Evolutionary conservation across 2,888 invertebrate genomes (phyloP).

Genomic region (Pollenia angustigena): DNA sequence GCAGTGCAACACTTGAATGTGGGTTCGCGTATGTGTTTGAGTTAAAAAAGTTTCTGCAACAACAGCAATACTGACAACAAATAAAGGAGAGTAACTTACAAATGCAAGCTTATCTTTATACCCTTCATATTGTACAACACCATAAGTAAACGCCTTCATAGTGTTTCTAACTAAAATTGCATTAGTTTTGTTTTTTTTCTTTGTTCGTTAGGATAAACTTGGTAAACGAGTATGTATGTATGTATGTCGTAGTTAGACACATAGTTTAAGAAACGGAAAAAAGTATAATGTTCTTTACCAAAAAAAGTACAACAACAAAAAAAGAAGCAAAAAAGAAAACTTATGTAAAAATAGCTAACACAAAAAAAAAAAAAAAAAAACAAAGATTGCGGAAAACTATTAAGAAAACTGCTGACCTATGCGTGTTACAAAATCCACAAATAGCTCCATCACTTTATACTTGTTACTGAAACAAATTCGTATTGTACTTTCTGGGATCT

Average conservation of each 20-base stretch:
- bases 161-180: slow-evolving; percentile 72
- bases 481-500: neutral
- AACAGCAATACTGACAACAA: slow-evolving; percentile 11
- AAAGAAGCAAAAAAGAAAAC: slow-evolving; percentile 11
- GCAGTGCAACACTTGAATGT: neutral
- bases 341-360: slow-evolving; percentile 35
- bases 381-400: slow-evolving; percentile 58
- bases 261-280: slow-evolving; percentile 34
- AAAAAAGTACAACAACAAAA: slow-evolving; percentile 4
- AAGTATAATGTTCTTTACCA: slow-evolving; percentile 27
- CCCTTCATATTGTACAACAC: slow-evolving; percentile 59
- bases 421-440: slow-evolving; percentile 71
- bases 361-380: slow-evolving; percentile 40
- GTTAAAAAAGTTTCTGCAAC: slow-evolving; percentile 31
- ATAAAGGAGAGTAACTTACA: slow-evolving; percentile 36
- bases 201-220: slow-evolving; percentile 44
- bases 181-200: slow-evolving; percentile 60
- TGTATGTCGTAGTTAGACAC: neutral
- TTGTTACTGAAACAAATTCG: slow-evolving; percentile 51
- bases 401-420: slow-evolving; percentile 73
- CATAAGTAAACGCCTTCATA: slow-evolving; percentile 71
- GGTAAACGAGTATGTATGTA: slow-evolving; percentile 23
- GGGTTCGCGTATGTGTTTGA: slow-evolving; percentile 6
- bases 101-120: slow-evolving; percentile 64
- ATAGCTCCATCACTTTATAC: slow-evolving; percentile 64